Evolutionary conservation across 1,140 invertebrate species (phyloP), one percentile per base, ranked within the genome.

Genomic region (Ceratitis capitata): DNA sequence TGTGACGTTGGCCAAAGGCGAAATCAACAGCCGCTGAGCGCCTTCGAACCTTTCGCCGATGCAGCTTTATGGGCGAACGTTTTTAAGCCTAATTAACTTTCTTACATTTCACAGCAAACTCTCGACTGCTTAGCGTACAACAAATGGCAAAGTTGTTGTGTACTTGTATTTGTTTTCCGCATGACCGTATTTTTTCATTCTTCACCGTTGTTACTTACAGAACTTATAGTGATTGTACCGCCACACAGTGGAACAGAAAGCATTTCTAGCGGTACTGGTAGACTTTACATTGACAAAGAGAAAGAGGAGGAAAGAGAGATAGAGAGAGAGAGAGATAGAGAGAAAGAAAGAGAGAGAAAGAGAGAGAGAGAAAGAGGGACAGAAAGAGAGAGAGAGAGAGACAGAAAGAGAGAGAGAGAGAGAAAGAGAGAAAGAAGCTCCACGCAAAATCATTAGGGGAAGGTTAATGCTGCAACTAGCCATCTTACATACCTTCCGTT

Each of bases 51-150:
- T 78, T 78, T 45, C 69, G 7, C 35, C 69, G 42, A 47, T 45
- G 2, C 69, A 78, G 69, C 69, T 78, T 69, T 69, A 69, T 69
- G 61, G 39, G 16, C 32, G 32, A 69, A 45, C 42, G 69, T 78
- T 78, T 78, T 78, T 78, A 78, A 78, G 69, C 69, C 69, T 78
- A 78, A 78, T 78, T 78, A 78, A 78, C 69, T 78, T 78, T 78
- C 69, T 78, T 78, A 26, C 42, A 78, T 78, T 78, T 78, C 69
- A 47, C 45, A 6, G n/a, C 69, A 78, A 39, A n/a, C n/a, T 26
- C 69, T 78, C 45, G 39, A 78, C 16, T 78, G 39, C 10, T 78
- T 78, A 78, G 42, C 69, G 69, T 78, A 26, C 69, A 45, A n/a
- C n/a, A n/a, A n/a, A n/a, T 42, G 69, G 42, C n/a, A 4, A 69